A percentile compares a stretch with the other conserved stretches of the same genome.
These are phyloP conservation scores for Istiophorus platypterus DNA, from an alignment of 2,113 vertebrate genomes.

Conservation along the genomic window DNA sequence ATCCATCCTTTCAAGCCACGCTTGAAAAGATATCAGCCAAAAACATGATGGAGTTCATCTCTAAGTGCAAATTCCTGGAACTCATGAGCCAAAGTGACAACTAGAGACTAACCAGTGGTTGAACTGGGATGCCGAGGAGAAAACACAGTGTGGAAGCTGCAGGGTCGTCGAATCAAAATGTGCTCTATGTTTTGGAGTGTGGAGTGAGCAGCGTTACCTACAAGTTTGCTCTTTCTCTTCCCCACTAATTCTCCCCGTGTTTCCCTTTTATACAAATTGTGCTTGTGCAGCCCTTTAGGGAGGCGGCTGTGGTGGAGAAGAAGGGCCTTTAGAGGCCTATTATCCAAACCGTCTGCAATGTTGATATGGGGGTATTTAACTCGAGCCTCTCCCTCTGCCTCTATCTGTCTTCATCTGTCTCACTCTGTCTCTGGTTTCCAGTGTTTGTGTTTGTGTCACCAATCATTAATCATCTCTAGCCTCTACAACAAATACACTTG, in stretches of 20 bases:
- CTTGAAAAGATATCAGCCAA: not conserved
- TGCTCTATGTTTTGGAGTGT: not conserved
- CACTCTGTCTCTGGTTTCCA: conserved; percentile 67
- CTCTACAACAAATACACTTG: conserved; percentile 53
- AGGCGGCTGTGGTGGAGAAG: conserved; percentile 61
- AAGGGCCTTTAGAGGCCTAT: conserved; percentile 74
- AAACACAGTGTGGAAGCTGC: not conserved
- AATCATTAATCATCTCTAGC: conserved; percentile 71
- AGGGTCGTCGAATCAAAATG: conserved; percentile 16
- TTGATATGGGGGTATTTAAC: conserved; percentile 73
- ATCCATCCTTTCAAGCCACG: not conserved
- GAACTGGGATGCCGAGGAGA: not conserved
- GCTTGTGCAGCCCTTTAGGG: conserved; percentile 53
- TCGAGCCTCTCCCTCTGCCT: conserved; percentile 70
- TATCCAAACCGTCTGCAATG: conserved; percentile 67
- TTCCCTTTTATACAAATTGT: conserved; percentile 44
- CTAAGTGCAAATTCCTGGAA: not conserved
- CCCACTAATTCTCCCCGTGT: conserved; percentile 1
- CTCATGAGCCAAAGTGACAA: not conserved
- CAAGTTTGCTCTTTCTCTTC: conserved; percentile 10
- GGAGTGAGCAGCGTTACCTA: conserved; percentile 8
- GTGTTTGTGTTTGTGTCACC: conserved; percentile 75
- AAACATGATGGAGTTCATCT: not conserved
- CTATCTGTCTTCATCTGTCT: conserved; percentile 77
- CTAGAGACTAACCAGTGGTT: not conserved